Evolutionary conservation across 2,113 vertebrate genomes (phyloP), one percentile per base, ranked within the genome.

Genomic region (Rhinolophus ferrumequinum): DNA sequence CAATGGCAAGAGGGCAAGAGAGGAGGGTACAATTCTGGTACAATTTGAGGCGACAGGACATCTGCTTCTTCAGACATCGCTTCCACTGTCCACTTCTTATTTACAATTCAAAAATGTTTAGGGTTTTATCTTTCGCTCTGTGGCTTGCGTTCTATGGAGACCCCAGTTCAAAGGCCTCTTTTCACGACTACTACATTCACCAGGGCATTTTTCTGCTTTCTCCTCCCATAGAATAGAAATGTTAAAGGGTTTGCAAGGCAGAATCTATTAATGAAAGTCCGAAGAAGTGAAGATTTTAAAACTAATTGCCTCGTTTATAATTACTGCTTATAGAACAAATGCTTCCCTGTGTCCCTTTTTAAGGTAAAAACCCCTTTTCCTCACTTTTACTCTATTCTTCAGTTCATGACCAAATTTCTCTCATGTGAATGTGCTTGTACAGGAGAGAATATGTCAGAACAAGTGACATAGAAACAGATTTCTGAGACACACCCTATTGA

Each of bases 51-150:
- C 0, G 0, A 16, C 73, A 60, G 28, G 58, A 38, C n/a, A 62
- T 92, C 56, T 73, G 87, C 62, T 38, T 93, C 67, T 76, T 58
- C 28, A 0, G 38, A 0, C 33, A 18, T 90, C 44, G 73, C 66
- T 69, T 52, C 50, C 58, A 52, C 1, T n/a, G 9, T 54, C 41
- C 44, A 19, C 41, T 90, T 93, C 69, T 94, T 62, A 93, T 86
- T 91, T 94, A 54, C 66, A 91, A 95, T 91, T 89, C 86, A 86
- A 38, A 84, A 69, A 21, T 19, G 4, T 38, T 5, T 13, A 22
- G 26, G 4, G 30, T 19, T 60, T 90, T 35, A 13, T 26, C 70
- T 76, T 90, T 33, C n/a, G 4, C 50, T 19, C 0, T 21, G 15
- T 44, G 11, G 1, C 69, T 64, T 14, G 52, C 52, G 16, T 24